Evolutionary conservation across 2,113 vertebrate genomes (phyloP), one percentile per base, ranked within the genome.

Genomic region (Haplochromis burtoni): DNA sequence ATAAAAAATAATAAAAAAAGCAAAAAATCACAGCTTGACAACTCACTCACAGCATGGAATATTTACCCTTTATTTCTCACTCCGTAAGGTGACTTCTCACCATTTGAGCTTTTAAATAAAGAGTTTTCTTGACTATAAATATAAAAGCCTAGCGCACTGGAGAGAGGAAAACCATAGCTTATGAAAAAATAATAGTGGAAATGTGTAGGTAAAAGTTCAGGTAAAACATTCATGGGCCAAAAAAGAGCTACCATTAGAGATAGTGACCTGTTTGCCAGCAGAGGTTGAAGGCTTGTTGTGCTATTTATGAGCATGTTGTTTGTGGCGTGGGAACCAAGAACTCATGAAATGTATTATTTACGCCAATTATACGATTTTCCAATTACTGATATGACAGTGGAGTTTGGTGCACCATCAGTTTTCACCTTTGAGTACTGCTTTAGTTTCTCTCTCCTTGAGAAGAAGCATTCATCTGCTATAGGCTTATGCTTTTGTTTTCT

Each of bases 171-270:
- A 87, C 85, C 71, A 55, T n/a, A 35, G 13, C 21, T 10, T 9
- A 78, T 95, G 73, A 94, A 95, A 89, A 14, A 91, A 95, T 83
- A 10, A 95, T 95, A 78, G 1, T 59, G 54, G 79, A 80, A 61
- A 47, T 40, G 42, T 78, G 85, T 57, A 91, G 88, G 90, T 86
- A 84, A 90, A 87, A 73, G 89, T 89, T 79, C 61, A 89, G 84
- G 86, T 95, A 84, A 95, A 94, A 92, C 71, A 88, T 93, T 92
- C 24, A 92, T 91, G 79, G 45, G 8, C 40, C 51, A 66, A 89
- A 83, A 84, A 78, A 31, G 68, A 45, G 40, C 24, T 53, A 57
- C 88, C 90, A 93, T 94, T 90, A 91, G 87, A 38, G 85, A 84
- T 86, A 87, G 84, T 84, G 86, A 73, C 26, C 45, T 88, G 73